phyloP scores from a whole-genome alignment of 2,888 invertebrate species.

The Scaptodrosophila latifasciaeformis region DNA sequence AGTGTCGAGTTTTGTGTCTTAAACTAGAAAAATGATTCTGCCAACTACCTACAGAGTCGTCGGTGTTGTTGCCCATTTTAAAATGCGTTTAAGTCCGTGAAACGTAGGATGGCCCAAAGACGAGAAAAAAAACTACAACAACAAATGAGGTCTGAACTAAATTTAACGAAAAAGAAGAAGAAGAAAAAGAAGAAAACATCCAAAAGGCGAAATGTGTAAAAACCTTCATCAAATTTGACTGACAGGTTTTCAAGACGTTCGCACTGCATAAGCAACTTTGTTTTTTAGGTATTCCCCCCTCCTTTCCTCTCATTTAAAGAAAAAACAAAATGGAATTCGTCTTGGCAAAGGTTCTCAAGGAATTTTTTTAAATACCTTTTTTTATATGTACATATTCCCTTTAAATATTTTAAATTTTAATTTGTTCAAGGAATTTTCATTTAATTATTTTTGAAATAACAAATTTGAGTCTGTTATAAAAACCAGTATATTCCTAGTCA shows the following conservation, averaged over 20 bases:
- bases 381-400: neutral
- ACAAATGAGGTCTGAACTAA: constrained; percentile 17
- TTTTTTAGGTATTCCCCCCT: constrained; percentile 17
- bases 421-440: neutral
- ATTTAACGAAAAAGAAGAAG: constrained; percentile 15
- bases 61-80: constrained; percentile 30
- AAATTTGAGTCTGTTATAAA: neutral
- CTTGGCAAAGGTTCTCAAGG: neutral
- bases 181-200: constrained; percentile 39
- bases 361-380: neutral
- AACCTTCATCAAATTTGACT: constrained; percentile 73
- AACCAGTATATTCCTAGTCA: neutral
- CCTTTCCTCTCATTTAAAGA: neutral
- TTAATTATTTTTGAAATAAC: too few relatives aligned
- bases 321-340: constrained; percentile 24
- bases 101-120: constrained; percentile 35
- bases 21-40: constrained; percentile 54
- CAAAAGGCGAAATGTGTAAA: constrained; percentile 57
- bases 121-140: constrained; percentile 15
- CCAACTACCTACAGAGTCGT: constrained; percentile 33
- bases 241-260: constrained; percentile 74
- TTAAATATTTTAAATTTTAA: neutral
- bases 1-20: constrained; percentile 62
- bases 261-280: constrained; percentile 58
- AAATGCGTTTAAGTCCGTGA: constrained; percentile 49